Conservation (phyloP, 2,113 vertebrate species). For the Strix uralensis region DNA sequence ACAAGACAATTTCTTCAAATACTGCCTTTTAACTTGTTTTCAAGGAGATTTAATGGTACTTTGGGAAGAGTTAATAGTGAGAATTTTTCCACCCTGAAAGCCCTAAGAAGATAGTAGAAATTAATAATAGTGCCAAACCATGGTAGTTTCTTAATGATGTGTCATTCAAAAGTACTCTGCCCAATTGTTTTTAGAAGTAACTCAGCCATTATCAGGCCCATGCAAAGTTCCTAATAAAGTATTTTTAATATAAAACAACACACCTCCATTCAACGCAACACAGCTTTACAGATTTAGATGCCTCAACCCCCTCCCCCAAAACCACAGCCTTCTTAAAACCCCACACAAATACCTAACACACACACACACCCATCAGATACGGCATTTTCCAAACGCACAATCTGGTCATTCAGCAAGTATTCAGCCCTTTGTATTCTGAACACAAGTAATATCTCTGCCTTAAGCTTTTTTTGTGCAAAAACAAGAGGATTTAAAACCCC, state of each 20-base stretch:
- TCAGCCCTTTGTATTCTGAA: not conserved
- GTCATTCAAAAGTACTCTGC: not conserved
- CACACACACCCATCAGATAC: accelerated
- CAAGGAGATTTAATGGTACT: not conserved
- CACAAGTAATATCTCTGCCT: accelerated
- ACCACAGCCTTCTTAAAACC: not conserved
- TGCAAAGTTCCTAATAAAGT: not conserved
- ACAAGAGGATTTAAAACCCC: not conserved
- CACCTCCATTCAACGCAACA: not conserved
- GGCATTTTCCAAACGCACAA: not conserved
- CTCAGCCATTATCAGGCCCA: not conserved
- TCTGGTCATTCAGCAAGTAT: not conserved
- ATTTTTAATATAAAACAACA: not conserved
- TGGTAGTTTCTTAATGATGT: not conserved
- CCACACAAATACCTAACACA: not conserved
- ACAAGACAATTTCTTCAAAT: not conserved
- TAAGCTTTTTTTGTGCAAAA: not conserved
- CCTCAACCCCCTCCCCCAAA: not conserved
- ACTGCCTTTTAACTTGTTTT: not conserved
- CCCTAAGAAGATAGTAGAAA: not conserved
- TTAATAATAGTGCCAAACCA: not conserved
- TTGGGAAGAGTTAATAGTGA: not conserved
- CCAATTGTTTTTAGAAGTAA: not conserved
- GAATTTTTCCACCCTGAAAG: not conserved
- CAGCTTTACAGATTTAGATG: not conserved